Percentiles rank a stretch among this genome's conserved stretches.
Conservation (phyloP, 1,140 invertebrate genomes). For the Camponotus floridanus region DNA sequence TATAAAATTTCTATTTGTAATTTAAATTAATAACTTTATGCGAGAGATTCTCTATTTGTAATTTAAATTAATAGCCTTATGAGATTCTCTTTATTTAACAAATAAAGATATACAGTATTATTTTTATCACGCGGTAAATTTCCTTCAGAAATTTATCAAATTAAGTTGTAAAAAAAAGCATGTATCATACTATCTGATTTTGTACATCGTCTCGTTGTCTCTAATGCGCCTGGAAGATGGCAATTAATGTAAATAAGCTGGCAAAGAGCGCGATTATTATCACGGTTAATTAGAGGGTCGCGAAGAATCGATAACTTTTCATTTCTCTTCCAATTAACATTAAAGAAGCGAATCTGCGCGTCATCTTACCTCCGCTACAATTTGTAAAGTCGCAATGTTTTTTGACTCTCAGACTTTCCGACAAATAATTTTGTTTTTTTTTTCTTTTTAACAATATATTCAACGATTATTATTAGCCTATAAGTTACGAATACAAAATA, state of each 20-base stretch:
- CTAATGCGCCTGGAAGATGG: neutral
- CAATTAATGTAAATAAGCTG: slow-evolving; percentile 22
- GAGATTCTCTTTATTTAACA: neutral
- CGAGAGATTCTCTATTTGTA: neutral
- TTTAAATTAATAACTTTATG: neutral
- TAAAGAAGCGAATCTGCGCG: slow-evolving; percentile 35
- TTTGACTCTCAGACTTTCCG: slow-evolving; percentile 61
- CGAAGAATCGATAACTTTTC: slow-evolving; percentile 70
- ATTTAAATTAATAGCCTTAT: neutral
- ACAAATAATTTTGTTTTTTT: slow-evolving; percentile 57
- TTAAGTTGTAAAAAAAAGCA: neutral
- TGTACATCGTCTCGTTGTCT: slow-evolving; percentile 6
- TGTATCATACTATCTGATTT: neutral
- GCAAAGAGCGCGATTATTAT: slow-evolving; percentile 36
- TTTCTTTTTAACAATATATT: slow-evolving; percentile 56
- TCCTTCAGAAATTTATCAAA: neutral
- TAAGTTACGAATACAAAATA: neutral
- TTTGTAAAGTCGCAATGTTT: slow-evolving; percentile 63
- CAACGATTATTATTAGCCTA: slow-evolving; percentile 19
- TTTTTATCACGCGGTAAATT: neutral
- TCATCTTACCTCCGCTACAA: slow-evolving; percentile 58
- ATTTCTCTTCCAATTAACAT: slow-evolving; percentile 71
- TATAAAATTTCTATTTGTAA: neutral
- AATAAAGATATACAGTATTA: neutral
- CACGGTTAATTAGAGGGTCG: slow-evolving; percentile 65